Evolutionary conservation across 2,113 vertebrate species (phyloP).

Genomic region (Loxodonta africana): DNA sequence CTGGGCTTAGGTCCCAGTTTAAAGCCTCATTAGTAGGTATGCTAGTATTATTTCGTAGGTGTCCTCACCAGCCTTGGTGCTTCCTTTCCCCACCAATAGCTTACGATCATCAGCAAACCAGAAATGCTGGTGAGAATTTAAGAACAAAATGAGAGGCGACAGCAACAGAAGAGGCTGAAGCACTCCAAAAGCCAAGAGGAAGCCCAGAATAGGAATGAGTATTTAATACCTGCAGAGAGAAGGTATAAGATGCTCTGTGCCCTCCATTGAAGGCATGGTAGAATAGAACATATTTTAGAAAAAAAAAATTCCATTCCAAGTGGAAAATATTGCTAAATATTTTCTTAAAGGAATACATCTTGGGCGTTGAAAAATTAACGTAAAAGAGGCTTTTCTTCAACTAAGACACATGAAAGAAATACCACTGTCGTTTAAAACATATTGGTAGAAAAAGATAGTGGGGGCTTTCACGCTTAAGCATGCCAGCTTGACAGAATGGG

Average conservation of each 20-base stretch:
- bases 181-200: background rate
- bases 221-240: background rate
- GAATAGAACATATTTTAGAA: background rate
- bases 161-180: background rate
- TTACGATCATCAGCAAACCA: background rate
- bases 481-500: background rate
- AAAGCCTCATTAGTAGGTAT: background rate
- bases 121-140: background rate
- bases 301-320: background rate
- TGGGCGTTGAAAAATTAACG: background rate
- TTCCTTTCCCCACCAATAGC: background rate
- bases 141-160: background rate
- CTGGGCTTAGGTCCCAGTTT: background rate
- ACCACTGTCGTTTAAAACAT: background rate
- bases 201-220: background rate
- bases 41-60: background rate
- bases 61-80: background rate
- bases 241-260: background rate
- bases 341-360: background rate
- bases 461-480: background rate
- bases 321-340: background rate
- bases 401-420: background rate
- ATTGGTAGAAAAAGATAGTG: background rate
- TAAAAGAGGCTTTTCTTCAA: background rate
- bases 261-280: background rate